Conservation (phyloP, 2,888 invertebrate genomes). For the Cheilosia vernalis region DNA sequence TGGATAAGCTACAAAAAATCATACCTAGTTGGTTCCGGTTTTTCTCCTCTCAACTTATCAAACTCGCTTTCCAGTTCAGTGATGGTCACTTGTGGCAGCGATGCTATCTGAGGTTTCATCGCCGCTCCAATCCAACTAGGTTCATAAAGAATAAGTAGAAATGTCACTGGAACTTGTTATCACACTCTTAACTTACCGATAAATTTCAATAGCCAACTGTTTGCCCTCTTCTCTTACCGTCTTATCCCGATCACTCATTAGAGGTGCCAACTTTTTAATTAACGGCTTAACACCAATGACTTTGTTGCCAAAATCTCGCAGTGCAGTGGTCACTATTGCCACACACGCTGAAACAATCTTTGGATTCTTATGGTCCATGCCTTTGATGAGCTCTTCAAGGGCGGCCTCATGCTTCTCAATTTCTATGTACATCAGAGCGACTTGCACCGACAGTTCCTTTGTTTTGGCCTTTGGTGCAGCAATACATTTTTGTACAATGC, state of each 20-base stretch:
- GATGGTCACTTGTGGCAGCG: slow-evolving; percentile 94
- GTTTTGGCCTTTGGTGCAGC: slow-evolving; percentile 96
- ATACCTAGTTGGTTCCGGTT: slow-evolving; percentile 81
- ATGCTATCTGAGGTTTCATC: slow-evolving; percentile 92
- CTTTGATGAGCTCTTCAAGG: slow-evolving; percentile 95
- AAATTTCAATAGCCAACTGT: slow-evolving; percentile 95
- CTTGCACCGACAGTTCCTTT: slow-evolving; percentile 94
- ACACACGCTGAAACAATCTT: slow-evolving; percentile 96
- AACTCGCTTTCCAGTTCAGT: slow-evolving; percentile 95
- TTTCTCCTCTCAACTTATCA: slow-evolving; percentile 86
- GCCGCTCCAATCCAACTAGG: slow-evolving; percentile 92
- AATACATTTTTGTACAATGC: slow-evolving; percentile 95
- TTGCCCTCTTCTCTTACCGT: slow-evolving; percentile 96
- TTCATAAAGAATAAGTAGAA: slow-evolving; percentile 1
- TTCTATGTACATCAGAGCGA: slow-evolving; percentile 96
- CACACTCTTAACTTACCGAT: slow-evolving; percentile 85
- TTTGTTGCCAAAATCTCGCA: slow-evolving; percentile 96
- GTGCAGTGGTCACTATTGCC: slow-evolving; percentile 88
- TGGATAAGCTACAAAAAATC: not conserved
- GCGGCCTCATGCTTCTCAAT: slow-evolving; percentile 97
- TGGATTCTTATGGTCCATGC: slow-evolving; percentile 97
- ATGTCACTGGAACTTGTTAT: not conserved
- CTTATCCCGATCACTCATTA: slow-evolving; percentile 96
- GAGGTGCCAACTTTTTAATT: slow-evolving; percentile 92
- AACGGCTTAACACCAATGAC: slow-evolving; percentile 94